Percentiles rank a stretch among this genome's conserved stretches.
Evolutionary conservation across 1,140 invertebrate species (phyloP).

Genomic region (Eriocheir sinensis): DNA sequence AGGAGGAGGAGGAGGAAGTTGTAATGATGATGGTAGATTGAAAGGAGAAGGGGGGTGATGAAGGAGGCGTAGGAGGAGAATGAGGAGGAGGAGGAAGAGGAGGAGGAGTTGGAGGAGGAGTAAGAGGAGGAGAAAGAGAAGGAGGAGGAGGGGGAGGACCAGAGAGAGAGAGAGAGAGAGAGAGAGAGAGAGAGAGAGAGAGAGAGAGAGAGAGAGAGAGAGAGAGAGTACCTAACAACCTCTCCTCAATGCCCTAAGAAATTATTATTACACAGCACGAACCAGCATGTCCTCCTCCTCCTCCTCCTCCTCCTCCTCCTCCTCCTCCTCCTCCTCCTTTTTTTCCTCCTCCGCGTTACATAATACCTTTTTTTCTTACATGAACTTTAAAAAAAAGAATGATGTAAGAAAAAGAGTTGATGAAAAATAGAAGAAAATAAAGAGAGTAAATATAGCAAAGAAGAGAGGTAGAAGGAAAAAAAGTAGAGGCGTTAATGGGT

Average conservation of each 20-base stretch:
- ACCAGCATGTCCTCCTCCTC: neutral
- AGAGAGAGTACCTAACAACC: no score
- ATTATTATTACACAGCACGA: no score
- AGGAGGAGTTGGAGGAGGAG: neutral
- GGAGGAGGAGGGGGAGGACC: neutral
- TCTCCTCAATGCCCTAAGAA: no score
- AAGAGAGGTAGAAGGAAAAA: no score
- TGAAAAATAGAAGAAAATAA: no score
- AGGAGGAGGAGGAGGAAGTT: neutral
- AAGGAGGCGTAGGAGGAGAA: no score
- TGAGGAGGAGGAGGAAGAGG: neutral
- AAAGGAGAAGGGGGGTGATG: neutral
- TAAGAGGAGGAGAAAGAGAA: neutral
- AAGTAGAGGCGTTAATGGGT: no score
- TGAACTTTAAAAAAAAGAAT: neutral
- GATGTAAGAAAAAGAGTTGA: no score
- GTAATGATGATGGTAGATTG: neutral
- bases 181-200: neutral
- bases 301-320: neutral
- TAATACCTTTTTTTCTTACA: neutral
- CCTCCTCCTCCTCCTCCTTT: neutral
- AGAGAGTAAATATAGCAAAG: no score
- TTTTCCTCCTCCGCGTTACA: neutral
- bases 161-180: constrained; percentile 10
- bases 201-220: neutral